phyloP scores from a whole-genome alignment of 35 echinoderm and acorn worm species.

The Stichopus chloronotus region DNA sequence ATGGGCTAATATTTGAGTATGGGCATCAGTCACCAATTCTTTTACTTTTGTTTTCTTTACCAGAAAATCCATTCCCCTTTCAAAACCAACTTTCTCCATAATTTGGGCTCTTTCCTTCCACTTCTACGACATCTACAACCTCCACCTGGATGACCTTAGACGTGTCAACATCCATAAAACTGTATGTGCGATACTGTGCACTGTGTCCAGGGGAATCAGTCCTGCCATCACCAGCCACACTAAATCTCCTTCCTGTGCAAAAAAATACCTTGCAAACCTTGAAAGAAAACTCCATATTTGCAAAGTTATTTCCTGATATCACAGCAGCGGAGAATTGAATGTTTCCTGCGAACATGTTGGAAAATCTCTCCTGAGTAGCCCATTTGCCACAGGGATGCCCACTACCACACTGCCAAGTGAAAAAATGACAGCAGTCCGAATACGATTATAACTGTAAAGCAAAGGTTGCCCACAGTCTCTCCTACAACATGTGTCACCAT shows the following conservation, averaged over 20 bases:
- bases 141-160: constrained; percentile 66
- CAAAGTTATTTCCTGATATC: constrained; percentile 36
- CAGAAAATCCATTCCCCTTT: constrained; percentile 44
- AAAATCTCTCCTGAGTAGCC: constrained; percentile 34
- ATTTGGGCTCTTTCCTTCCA: constrained; percentile 42
- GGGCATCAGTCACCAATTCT: constrained; percentile 61
- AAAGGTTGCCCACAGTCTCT: not conserved
- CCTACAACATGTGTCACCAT: not conserved
- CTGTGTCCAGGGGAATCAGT: constrained; percentile 52
- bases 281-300: not conserved
- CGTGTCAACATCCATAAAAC: constrained; percentile 11
- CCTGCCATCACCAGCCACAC: constrained; percentile 59
- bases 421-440: constrained; percentile 9
- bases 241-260: not conserved
- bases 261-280: too few relatives aligned
- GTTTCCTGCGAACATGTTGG: constrained; percentile 40
- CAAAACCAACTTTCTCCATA: constrained; percentile 64
- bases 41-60: not conserved
- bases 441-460: not conserved
- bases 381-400: constrained; percentile 1
- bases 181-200: constrained; percentile 57
- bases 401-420: constrained; percentile 2
- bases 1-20: constrained; percentile 52
- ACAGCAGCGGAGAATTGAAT: constrained; percentile 37
- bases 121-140: constrained; percentile 47